phyloP scores from a whole-genome alignment of 2,113 vertebrate genomes.

The Lepisosteus osseus region DNA sequence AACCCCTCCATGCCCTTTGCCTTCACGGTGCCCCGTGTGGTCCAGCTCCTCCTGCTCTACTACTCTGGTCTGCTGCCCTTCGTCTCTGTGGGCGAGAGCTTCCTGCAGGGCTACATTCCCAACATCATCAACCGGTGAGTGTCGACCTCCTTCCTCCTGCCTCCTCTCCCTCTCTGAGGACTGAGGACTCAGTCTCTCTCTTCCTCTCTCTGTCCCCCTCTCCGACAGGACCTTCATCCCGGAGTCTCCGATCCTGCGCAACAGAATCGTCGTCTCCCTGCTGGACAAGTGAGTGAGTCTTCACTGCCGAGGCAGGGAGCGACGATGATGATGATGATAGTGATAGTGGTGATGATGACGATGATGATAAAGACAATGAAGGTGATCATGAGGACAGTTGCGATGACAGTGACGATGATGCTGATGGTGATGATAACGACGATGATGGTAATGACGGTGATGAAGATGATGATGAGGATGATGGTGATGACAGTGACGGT shows the following conservation, averaged over 20 bases:
- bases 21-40: conserved; percentile 55
- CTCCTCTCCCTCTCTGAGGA: not conserved
- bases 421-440: no score
- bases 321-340: no score
- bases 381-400: no score
- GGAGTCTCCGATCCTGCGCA: conserved; percentile 44
- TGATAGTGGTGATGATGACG: no score
- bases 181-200: no score
- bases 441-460: no score
- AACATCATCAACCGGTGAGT: conserved; percentile 74
- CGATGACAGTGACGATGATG: no score
- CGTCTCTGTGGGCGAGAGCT: conserved; percentile 63
- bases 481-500: no score
- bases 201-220: conserved; percentile 13
- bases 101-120: conserved; percentile 74
- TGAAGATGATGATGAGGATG: no score
- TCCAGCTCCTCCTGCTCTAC: conserved; percentile 67
- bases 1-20: conserved; percentile 73
- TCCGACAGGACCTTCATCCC: conserved; percentile 61
- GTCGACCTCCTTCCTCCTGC: not conserved
- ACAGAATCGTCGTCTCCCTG: conserved; percentile 39
- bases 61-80: conserved; percentile 81
- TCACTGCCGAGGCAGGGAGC: no score
- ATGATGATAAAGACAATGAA: not conserved
- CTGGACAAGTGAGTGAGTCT: conserved; percentile 51